Conservation (phyloP, 2,113 vertebrate species). For the Puffinus mauretanicus region DNA sequence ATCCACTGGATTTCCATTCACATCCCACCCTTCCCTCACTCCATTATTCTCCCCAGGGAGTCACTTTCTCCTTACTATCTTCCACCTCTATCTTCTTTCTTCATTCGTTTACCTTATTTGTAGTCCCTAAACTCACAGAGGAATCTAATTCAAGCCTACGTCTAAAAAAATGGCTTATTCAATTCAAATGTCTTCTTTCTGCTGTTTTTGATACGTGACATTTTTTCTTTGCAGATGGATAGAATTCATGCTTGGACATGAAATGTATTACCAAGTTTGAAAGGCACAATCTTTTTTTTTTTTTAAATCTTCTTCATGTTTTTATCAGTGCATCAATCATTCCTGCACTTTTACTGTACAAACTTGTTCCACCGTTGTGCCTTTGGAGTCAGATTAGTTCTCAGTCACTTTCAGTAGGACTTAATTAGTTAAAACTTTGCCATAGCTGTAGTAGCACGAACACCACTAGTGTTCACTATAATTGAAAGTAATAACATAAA, state of each 20-base stretch:
- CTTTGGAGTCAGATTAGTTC: neutral
- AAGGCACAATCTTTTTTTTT: neutral
- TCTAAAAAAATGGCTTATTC: neutral
- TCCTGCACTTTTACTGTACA: neutral
- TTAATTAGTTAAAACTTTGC: neutral
- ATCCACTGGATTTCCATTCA: neutral
- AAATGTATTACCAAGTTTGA: neutral
- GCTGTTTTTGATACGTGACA: neutral
- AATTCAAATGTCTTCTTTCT: neutral
- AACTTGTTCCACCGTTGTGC: neutral
- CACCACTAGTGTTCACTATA: neutral
- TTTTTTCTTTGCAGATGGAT: neutral
- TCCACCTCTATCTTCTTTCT: neutral
- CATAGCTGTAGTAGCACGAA: neutral
- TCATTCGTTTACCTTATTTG: neutral
- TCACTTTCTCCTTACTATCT: neutral
- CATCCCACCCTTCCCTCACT: neutral
- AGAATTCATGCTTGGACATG: neutral
- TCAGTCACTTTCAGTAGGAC: neutral
- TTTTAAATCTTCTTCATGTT: neutral
- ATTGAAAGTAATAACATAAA: neutral
- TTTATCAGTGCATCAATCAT: neutral
- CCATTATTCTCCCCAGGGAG: neutral
- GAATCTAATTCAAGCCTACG: neutral
- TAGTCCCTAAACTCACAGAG: neutral